Base-by-base conservation (phyloP, 1,140 invertebrate genomes). In the Leptopilina clavipes region DNA sequence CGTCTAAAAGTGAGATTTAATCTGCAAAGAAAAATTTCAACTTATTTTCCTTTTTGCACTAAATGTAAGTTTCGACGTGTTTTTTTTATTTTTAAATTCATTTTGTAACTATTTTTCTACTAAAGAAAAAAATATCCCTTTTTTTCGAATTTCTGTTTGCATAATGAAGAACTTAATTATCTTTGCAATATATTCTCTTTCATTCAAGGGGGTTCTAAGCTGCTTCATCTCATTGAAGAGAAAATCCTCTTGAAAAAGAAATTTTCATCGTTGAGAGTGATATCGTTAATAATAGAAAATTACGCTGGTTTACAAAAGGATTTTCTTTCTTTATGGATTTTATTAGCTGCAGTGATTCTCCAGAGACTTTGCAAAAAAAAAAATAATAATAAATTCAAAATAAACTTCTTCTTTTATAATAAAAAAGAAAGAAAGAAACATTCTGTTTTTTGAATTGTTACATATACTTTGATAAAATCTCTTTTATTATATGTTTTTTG, bases 181-280 rank as follows among this genome's bases (percentile, higher is more conserved):
- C 54, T 18, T 18, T 22, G 19, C 19, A 56, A 19, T 56, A 18
- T 56, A 56, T 56, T 56, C 54, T 56, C 54, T 56, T 56, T 56
- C 18, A 54, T 18, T 54, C 48, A 54, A 54, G 48, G 54, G n/a
- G 54, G 6, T 31, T 31, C 56, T 31, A 25, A 65, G 56, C 56
- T 65, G 56, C 19, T 65, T 25, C 11, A 65, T 65, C 10, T 31
- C 56, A 31, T 25, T 31, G 22, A 65, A 18, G 18, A 25, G 56
- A 22, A 65, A 65, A 65, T 65, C 19, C 54, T 56, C 54, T 56
- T 10, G 19, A 31, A 65, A 65, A 25, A 14, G 19, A 65, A 65
- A 65, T 65, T 65, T 25, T 25, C 19, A 19, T 25, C 56, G 19
- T 31, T 11, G 19, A 25, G 3, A 65, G 22, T 19, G 19, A 11